These are phyloP conservation scores for Dipodomys ordii DNA, from an alignment of 2,113 vertebrate genomes.

Conservation along the genomic window DNA sequence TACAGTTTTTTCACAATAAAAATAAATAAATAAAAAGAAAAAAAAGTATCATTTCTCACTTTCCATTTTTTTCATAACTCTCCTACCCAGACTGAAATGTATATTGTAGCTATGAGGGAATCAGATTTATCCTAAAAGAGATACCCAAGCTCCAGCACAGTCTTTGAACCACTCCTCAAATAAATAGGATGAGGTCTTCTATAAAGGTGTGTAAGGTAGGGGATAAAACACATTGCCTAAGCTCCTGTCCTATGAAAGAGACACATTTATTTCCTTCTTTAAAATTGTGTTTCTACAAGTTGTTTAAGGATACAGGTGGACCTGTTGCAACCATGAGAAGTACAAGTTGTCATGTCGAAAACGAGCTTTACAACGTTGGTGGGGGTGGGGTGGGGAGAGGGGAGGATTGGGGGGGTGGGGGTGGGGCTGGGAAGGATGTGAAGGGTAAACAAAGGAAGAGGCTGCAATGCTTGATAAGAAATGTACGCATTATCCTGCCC, in stretches of 20 bases:
- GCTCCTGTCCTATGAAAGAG: neutral
- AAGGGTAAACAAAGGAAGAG: too few relatives aligned
- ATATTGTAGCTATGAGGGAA: neutral
- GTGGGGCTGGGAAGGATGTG: too few relatives aligned
- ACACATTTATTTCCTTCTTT: neutral
- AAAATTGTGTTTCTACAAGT: neutral
- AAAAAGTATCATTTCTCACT: neutral
- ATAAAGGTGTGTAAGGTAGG: neutral
- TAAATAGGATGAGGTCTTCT: neutral
- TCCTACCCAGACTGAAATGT: neutral
- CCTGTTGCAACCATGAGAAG: too few relatives aligned
- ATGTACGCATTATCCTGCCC: too few relatives aligned
- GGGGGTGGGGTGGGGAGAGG: too few relatives aligned
- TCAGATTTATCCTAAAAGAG: neutral
- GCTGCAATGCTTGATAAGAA: too few relatives aligned
- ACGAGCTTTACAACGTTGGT: too few relatives aligned
- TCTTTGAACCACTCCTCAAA: neutral
- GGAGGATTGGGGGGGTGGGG: too few relatives aligned
- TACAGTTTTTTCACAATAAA: too few relatives aligned
- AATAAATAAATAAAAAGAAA: too few relatives aligned
- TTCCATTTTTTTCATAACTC: slow-evolving; percentile 33
- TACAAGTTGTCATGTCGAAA: too few relatives aligned
- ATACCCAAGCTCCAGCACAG: neutral
- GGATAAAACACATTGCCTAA: neutral
- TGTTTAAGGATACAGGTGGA: too few relatives aligned